These are phyloP conservation scores for Mimachlamys varia DNA, from an alignment of 2,888 invertebrate species.

Conservation along the genomic window DNA sequence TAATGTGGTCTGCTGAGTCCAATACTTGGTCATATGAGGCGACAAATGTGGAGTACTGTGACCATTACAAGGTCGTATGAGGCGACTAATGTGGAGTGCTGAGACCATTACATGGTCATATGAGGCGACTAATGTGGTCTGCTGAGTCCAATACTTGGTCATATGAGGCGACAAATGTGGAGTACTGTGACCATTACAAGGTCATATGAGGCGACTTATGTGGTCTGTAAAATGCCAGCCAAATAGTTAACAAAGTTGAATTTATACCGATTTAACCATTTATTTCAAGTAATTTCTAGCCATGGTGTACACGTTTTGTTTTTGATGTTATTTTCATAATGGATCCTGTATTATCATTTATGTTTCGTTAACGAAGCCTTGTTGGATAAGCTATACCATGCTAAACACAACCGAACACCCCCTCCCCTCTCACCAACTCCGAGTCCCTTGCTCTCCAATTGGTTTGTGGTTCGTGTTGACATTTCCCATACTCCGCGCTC, in stretches of 20 bases:
- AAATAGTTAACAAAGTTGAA: too few relatives aligned
- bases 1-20: not conserved
- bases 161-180: not conserved
- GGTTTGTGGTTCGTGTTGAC: not conserved
- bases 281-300: too few relatives aligned
- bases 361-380: too few relatives aligned
- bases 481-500: constrained; percentile 9
- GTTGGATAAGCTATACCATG: too few relatives aligned
- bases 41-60: not conserved
- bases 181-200: not conserved
- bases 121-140: not conserved
- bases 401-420: too few relatives aligned
- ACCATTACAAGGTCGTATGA: not conserved
- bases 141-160: not conserved
- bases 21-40: not conserved
- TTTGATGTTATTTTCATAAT: too few relatives aligned
- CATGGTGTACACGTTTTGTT: too few relatives aligned
- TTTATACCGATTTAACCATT: too few relatives aligned
- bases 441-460: not conserved
- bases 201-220: not conserved
- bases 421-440: too few relatives aligned
- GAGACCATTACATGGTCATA: not conserved
- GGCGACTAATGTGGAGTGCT: not conserved
- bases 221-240: not conserved
- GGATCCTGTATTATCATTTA: too few relatives aligned